Conservation (phyloP, 2,888 invertebrate genomes). For the Ormyrus rosae region DNA sequence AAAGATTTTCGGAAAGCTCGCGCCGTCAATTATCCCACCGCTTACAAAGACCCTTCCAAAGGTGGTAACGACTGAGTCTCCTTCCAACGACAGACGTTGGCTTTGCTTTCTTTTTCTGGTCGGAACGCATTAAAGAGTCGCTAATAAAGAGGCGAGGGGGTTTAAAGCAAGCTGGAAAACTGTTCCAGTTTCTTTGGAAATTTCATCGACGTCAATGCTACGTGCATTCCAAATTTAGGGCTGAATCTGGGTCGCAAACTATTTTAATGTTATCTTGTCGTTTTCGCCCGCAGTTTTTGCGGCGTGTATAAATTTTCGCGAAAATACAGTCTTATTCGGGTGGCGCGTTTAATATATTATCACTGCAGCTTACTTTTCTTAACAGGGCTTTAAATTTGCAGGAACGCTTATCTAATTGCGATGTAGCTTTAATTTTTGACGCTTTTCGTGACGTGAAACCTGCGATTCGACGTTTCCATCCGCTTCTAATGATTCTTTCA, state of each 20-base stretch:
- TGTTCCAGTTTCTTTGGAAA: slow-evolving; percentile 16
- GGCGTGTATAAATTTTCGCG: too few species aligned
- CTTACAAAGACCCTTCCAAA: background rate
- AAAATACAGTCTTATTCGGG: too few species aligned
- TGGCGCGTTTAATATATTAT: too few species aligned
- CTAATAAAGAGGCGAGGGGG: background rate
- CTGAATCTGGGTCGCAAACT: slow-evolving; percentile 25
- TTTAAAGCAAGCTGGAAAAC: background rate
- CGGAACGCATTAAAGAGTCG: background rate
- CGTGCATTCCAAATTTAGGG: slow-evolving; percentile 24
- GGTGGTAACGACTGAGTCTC: background rate
- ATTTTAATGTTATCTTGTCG: slow-evolving; percentile 38
- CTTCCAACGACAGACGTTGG: background rate
- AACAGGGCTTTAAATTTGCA: too few species aligned
- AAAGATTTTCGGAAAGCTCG: too few species aligned
- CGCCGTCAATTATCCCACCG: slow-evolving; percentile 28
- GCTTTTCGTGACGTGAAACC: too few species aligned
- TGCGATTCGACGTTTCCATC: too few species aligned
- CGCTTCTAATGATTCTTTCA: background rate
- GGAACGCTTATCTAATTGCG: too few species aligned
- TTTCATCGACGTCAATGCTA: background rate
- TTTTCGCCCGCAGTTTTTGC: too few species aligned
- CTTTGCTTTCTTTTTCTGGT: slow-evolving; percentile 9
- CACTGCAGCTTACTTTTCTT: too few species aligned
- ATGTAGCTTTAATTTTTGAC: too few species aligned